A percentile compares a stretch with the other conserved stretches of the same genome.
These are phyloP conservation scores for Danio albolineatus DNA, from an alignment of 2,797 vertebrate species.

Conservation along the genomic window DNA sequence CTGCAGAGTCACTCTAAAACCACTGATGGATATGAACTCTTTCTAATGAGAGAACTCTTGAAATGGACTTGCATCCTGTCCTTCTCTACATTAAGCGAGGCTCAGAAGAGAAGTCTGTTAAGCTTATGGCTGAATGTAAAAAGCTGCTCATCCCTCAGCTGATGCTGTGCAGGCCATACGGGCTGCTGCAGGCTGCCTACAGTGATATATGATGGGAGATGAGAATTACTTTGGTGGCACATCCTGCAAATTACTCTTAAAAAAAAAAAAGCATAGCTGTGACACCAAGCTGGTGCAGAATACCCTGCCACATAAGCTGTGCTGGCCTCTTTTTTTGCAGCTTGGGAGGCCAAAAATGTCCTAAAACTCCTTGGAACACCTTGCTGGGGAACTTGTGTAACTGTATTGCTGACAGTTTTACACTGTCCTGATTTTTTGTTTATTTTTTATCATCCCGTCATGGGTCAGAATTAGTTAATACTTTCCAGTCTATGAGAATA, in stretches of 20 bases:
- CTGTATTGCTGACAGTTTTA: not conserved
- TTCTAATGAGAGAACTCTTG: slow-evolving; percentile 4
- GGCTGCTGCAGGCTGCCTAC: slow-evolving; percentile 19
- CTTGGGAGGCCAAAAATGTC: slow-evolving; percentile 25
- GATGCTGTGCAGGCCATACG: slow-evolving; percentile 24
- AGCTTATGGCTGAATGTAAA: slow-evolving; percentile 32
- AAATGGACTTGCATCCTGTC: not conserved
- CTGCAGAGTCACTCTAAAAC: not conserved
- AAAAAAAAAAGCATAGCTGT: slow-evolving; percentile 8
- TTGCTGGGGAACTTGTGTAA: slow-evolving; percentile 1
- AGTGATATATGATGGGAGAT: slow-evolving; percentile 42
- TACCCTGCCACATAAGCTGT: slow-evolving; percentile 22
- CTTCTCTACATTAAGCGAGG: slow-evolving; percentile 1
- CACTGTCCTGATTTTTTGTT: not conserved
- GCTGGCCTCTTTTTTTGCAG: slow-evolving; percentile 24
- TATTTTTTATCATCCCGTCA: not conserved
- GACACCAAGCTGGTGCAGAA: slow-evolving; percentile 16
- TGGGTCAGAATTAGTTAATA: not conserved
- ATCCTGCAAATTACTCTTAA: slow-evolving; percentile 40
- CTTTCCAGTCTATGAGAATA: not conserved
- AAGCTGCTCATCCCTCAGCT: slow-evolving; percentile 29
- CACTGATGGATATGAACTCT: not conserved
- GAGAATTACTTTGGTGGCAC: slow-evolving; percentile 42
- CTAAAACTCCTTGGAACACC: slow-evolving; percentile 19
- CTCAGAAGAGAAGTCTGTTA: slow-evolving; percentile 8